Conservation (phyloP, 1,140 invertebrate species). For the Arion vulgaris region DNA sequence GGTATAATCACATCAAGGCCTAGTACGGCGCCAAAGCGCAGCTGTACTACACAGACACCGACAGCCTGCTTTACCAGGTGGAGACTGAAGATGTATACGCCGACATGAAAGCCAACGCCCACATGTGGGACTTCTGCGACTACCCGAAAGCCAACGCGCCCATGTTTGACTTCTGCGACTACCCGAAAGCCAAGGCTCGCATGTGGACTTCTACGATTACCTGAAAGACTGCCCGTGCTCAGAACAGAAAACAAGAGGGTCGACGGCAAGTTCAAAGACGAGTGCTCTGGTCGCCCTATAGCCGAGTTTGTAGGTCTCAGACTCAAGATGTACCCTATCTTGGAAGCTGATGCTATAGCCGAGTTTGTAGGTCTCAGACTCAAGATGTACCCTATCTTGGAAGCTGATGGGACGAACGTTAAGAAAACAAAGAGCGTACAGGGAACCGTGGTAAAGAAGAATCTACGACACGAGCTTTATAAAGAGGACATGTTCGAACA, state of each 20-base stretch:
- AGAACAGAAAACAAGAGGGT: constrained; percentile 70
- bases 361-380: constrained; percentile 71
- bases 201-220: constrained; percentile 28
- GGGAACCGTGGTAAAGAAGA: neutral
- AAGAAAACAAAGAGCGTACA: neutral
- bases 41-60: constrained; percentile 71
- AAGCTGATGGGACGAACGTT: neutral
- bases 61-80: constrained; percentile 70
- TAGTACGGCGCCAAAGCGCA: constrained; percentile 53
- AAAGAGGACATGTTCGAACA: neutral
- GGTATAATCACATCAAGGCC: constrained; percentile 52
- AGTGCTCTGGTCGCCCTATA: constrained; percentile 69
- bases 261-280: constrained; percentile 74
- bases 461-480: neutral
- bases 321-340: constrained; percentile 68
- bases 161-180: constrained; percentile 47
- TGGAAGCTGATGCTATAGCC: constrained; percentile 50
- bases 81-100: constrained; percentile 56
- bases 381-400: constrained; percentile 66
- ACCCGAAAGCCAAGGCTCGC: constrained; percentile 51
- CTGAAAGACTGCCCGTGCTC: neutral
- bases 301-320: constrained; percentile 70
- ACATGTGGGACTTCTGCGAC: constrained; percentile 32
- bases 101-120: constrained; percentile 55
- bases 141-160: neutral